Evolutionary conservation across 2,113 vertebrate genomes (phyloP), one percentile per base, ranked within the genome.

Genomic region (Hippoglossus stenolepis): DNA sequence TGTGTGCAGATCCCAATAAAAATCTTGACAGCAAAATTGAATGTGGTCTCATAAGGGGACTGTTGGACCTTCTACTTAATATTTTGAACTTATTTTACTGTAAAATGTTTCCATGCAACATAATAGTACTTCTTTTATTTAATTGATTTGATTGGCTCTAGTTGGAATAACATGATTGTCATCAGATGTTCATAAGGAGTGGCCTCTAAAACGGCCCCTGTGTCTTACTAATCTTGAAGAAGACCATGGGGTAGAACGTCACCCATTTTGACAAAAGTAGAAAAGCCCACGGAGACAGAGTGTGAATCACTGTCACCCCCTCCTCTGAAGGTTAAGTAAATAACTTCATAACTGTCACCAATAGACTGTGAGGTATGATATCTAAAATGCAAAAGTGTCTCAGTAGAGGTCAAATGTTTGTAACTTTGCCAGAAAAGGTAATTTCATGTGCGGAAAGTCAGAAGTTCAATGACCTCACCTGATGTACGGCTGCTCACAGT

Each of bases 401-500:
- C 14, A 45, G 43, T 45, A 35, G 31, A 45, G 14, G 43, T 45
- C 15, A 51, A 45, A 51, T 20, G 17, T 17, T 7, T 18, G 9
- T 7, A 51, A 51, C 49, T 51, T 4, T 51, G 49, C 49, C 49
- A 54, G 20, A n/a, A 53, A 53, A n/a, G 10, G 20, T n/a, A 1
- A 60, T 26, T 58, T 43, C 2, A 12, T 5, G 28, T 11, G 2
- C 7, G 10, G 8, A 21, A 3, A 54, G 51, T 54, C 18, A 18
- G 15, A 18, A 45, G 13, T 40, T 26, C 62, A 17, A 18, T 35
- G 38, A 13, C 20, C 89, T 94, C 86, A 99, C 98, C 97, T 96
- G 83, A 94, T 94, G 60, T 97, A 95, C 0, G 94, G 82, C 87
- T 96, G 95, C 73, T 96, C 94, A 81, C 96, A 98, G 90, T 97